Percentiles rank a stretch among this genome's conserved stretches.
Conservation (phyloP, 2,113 vertebrate species). For the Corythaixoides concolor region DNA sequence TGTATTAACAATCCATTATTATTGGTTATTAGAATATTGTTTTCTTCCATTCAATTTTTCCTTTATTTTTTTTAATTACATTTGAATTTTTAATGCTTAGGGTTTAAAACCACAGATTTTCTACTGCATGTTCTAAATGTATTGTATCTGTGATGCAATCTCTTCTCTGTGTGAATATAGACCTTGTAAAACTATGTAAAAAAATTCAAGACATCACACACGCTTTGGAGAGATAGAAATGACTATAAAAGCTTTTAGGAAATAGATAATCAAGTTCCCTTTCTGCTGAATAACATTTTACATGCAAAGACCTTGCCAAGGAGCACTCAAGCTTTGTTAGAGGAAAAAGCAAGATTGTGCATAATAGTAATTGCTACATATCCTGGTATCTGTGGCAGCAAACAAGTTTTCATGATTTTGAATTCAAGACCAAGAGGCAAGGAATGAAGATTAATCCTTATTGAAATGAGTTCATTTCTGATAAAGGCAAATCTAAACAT, state of each 20-base stretch:
- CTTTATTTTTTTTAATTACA: fast-evolving
- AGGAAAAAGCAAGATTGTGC: not conserved
- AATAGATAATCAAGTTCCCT: not conserved
- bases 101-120: not conserved
- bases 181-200: not conserved
- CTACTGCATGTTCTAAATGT: not conserved
- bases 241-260: not conserved
- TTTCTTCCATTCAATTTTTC: not conserved
- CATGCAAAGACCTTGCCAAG: not conserved
- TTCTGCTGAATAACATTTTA: not conserved
- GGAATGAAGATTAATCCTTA: not conserved
- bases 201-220: not conserved
- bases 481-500: not conserved
- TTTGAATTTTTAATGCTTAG: not conserved
- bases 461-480: not conserved
- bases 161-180: not conserved
- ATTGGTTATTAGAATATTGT: not conserved
- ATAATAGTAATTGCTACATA: not conserved
- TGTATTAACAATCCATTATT: not conserved
- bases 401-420: not conserved
- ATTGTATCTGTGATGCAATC: not conserved
- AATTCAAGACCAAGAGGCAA: not conserved
- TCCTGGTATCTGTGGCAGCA: not conserved
- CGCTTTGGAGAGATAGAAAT: not conserved
- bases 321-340: not conserved